Evolutionary conservation across 2,113 vertebrate genomes (phyloP).

Genomic region (Sceloporus tristichus): DNA sequence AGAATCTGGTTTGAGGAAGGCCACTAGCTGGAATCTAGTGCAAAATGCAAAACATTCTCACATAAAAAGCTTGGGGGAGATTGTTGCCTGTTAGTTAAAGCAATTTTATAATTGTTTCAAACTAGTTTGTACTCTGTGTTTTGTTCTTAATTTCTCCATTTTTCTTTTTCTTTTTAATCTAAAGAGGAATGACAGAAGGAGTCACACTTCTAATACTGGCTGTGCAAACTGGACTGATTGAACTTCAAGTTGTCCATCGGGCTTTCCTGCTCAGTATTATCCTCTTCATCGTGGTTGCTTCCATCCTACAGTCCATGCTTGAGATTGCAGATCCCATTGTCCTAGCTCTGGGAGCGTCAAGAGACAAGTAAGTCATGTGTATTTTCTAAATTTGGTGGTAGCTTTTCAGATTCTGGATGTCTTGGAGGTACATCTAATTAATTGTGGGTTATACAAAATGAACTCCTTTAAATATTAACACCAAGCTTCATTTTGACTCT

Average conservation of each 20-base stretch:
- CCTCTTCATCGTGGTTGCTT: slow-evolving; percentile 98
- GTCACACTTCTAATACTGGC: slow-evolving; percentile 95
- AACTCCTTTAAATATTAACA: background rate
- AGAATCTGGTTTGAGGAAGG: background rate
- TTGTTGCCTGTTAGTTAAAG: background rate
- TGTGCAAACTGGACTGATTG: slow-evolving; percentile 97
- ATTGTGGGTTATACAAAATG: slow-evolving; percentile 17
- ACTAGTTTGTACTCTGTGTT: background rate
- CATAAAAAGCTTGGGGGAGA: background rate
- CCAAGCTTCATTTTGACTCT: background rate
- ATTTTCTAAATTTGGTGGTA: slow-evolving; percentile 45
- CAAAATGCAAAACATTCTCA: background rate
- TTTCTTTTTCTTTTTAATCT: slow-evolving; percentile 29
- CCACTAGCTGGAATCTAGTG: background rate
- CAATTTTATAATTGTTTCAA: background rate
- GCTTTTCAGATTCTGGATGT: slow-evolving; percentile 14
- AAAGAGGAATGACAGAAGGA: slow-evolving; percentile 97
- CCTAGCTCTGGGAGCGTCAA: slow-evolving; percentile 94
- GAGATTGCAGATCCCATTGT: slow-evolving; percentile 99
- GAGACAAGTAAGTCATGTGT: slow-evolving; percentile 89
- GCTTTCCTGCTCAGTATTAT: slow-evolving; percentile 98
- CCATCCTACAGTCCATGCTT: slow-evolving; percentile 98
- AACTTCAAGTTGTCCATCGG: slow-evolving; percentile 96
- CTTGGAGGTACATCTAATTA: slow-evolving; percentile 45
- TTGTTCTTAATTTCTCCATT: slow-evolving; percentile 15